A percentile compares a stretch with the other conserved stretches of the same genome.
Evolutionary conservation across 35 echinoderm and acorn worm genomes (phyloP).

Genomic region (Heliocidaris erythrogramma): DNA sequence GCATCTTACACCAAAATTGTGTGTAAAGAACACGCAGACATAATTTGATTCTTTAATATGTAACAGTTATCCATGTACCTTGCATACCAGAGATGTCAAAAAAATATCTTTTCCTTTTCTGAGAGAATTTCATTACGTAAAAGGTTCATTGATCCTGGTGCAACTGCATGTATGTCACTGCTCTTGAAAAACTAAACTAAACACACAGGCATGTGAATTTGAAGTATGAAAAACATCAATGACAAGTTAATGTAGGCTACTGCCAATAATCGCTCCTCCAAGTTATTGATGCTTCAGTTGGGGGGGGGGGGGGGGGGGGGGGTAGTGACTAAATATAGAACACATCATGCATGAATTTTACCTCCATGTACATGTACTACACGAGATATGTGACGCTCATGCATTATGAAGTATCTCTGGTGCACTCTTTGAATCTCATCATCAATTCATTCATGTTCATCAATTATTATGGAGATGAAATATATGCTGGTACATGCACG

Average conservation of each 20-base stretch:
- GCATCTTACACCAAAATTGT: no score
- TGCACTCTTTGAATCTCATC: slow-evolving; percentile 28
- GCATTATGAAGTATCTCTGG: slow-evolving; percentile 13
- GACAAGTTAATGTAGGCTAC: neutral
- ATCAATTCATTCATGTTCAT: slow-evolving; percentile 47
- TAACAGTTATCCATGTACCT: neutral
- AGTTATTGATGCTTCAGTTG: neutral
- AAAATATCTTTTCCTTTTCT: neutral
- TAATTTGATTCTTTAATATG: neutral
- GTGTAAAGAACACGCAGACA: no score
- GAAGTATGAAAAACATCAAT: neutral
- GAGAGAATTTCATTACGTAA: neutral
- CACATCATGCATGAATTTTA: slow-evolving; percentile 4
- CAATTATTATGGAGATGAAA: slow-evolving; percentile 41
- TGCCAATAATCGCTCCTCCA: neutral
- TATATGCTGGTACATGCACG: slow-evolving; percentile 39
- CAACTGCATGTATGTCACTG: neutral
- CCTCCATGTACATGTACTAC: neutral
- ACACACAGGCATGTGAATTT: slow-evolving; percentile 1
- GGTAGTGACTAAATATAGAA: neutral
- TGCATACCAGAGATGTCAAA: neutral
- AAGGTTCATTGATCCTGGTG: neutral
- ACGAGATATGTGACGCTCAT: slow-evolving; percentile 6
- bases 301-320: neutral
- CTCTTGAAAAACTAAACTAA: neutral